phyloP scores from a whole-genome alignment of 2,888 invertebrate species.

The Heliconius cydno region DNA sequence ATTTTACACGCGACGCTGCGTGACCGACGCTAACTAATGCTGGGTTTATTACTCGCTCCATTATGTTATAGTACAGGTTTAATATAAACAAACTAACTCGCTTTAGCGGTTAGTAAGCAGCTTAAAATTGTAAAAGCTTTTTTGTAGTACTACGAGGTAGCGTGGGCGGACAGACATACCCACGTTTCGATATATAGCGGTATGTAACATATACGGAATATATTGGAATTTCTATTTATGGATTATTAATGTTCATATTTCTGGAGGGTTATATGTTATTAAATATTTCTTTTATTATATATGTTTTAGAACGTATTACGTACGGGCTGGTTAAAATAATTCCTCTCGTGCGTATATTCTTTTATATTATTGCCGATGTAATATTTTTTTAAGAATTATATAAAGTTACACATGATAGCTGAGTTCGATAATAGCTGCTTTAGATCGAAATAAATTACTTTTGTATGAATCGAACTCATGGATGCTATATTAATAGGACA shows the following conservation, averaged over 20 bases:
- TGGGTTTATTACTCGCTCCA: conserved; percentile 36
- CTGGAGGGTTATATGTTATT: neutral
- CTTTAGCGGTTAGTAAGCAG: conserved; percentile 39
- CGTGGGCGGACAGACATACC: neutral
- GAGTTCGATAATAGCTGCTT: no score
- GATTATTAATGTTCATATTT: neutral
- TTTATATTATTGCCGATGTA: neutral
- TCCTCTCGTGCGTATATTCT: neutral
- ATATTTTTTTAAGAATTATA: no score
- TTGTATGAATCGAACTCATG: neutral
- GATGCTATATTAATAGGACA: neutral
- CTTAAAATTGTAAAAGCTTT: conserved; percentile 35
- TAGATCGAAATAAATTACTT: neutral
- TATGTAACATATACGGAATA: neutral
- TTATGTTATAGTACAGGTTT: conserved; percentile 38
- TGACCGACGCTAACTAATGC: conserved; percentile 40
- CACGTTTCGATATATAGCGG: neutral
- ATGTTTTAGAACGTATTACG: neutral
- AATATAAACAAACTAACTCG: conserved; percentile 34
- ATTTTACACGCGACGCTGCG: conserved; percentile 42
- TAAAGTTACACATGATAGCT: no score
- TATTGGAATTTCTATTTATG: conserved; percentile 1
- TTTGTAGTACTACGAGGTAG: conserved; percentile 20
- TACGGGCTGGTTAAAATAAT: neutral
- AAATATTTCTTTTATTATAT: neutral